Base-by-base conservation (phyloP, 1,140 invertebrate genomes). In the Brachystomella parvula region DNA sequence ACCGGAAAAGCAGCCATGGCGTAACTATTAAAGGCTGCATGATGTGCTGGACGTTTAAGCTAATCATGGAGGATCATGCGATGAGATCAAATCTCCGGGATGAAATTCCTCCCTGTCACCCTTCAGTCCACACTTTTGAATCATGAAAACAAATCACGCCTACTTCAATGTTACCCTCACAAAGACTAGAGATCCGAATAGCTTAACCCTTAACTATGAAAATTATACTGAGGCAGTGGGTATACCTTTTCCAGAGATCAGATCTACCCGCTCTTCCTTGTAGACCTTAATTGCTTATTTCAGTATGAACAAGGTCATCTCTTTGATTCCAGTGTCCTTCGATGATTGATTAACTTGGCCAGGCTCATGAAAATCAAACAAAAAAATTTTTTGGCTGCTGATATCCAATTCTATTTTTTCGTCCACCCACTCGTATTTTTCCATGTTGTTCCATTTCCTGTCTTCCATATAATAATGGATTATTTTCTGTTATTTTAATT, bases 1-100 rank as follows among this genome's bases (percentile, higher is more conserved):
- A n/a, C n/a, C n/a, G 39, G 39, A 44, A 44, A 12, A 12, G 9
- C 9, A 44, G 9, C 9, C 39, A 44, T n/a, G 9, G 39, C n/a
- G 9, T 44, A n/a, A n/a, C 39, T 44, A 9, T 12, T n/a, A 9
- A n/a, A 12, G 39, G 39, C 39, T 44, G 39, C 39, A n/a, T n/a
- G n/a, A n/a, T n/a, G n/a, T 44, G 9, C 39, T 44, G 39, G 39
- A 9, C 9, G 39, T 44, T n/a, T n/a, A 12, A 56, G 15, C 57
- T 59, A 59, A 59, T 59, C 26, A 31, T 32, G 26, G 26, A 6
- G 21, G 30, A 59, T 59, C 57, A 59, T 59, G 57, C 57, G 57
- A 59, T 56, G 15, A 56, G 24, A 56, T 12, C 24, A 44, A 12
- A 12, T 44, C n/a, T 44, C 6, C 6, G 49, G 9, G 49, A 17